Conservation (phyloP, 2,113 vertebrate genomes). For the Pedionomus torquatus region DNA sequence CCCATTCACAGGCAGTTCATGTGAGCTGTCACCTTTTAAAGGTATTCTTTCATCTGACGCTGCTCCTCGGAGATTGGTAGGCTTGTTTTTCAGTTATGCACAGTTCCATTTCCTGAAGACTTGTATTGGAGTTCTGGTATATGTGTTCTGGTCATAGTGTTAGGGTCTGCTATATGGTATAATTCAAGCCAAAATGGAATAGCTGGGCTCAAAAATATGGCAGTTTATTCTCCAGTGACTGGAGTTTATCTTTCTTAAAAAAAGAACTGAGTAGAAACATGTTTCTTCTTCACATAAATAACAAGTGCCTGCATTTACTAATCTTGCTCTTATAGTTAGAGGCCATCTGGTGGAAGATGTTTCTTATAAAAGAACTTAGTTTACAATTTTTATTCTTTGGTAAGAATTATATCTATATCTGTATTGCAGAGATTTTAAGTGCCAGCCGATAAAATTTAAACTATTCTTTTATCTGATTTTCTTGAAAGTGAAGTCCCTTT, state of each 20-base stretch:
- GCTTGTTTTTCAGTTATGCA: not conserved
- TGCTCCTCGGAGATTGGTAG: not conserved
- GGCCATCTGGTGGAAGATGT: constrained; percentile 14
- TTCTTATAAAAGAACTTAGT: not conserved
- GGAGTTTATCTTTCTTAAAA: not conserved
- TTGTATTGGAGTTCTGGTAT: not conserved
- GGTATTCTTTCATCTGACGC: not conserved
- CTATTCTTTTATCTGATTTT: not conserved
- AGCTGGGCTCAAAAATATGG: not conserved
- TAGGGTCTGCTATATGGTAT: not conserved
- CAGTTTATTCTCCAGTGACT: not conserved
- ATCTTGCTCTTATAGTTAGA: not conserved
- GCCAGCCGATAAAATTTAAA: not conserved
- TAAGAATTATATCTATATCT: too few species aligned
- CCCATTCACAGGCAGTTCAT: not conserved
- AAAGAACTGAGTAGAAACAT: not conserved
- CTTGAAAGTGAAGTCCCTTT: not conserved
- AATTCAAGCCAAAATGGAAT: not conserved
- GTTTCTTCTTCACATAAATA: not conserved
- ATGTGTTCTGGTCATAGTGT: not conserved
- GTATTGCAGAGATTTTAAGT: not conserved
- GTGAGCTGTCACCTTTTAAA: not conserved
- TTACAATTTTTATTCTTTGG: not conserved
- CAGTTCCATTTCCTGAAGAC: not conserved
- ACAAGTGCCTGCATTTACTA: not conserved